Evolutionary conservation across 2,797 vertebrate genomes (phyloP).

Genomic region (Geotrypetes seraphini): DNA sequence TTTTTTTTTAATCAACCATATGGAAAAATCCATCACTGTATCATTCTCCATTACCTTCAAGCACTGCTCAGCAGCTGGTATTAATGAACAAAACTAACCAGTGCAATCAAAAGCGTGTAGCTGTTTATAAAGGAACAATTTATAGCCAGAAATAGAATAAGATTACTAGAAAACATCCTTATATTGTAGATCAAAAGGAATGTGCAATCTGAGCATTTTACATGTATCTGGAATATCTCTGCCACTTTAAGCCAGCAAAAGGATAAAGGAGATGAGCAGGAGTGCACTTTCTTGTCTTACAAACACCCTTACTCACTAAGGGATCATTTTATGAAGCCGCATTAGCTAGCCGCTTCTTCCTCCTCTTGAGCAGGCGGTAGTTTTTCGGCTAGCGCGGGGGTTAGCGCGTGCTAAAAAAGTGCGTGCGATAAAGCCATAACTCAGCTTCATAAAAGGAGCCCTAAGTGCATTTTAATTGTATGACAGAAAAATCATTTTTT

Average conservation of each 20-base stretch:
- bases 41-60: conserved; percentile 45
- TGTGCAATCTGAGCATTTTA: conserved; percentile 28
- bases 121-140: conserved; percentile 38
- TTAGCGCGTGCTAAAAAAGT: too few relatives aligned
- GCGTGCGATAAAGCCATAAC: too few relatives aligned
- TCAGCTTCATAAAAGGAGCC: too few relatives aligned
- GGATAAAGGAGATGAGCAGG: conserved; percentile 19
- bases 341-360: too few relatives aligned
- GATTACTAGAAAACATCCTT: conserved; percentile 22
- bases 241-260: conserved; percentile 31
- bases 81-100: conserved; percentile 48
- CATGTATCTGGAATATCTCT: conserved; percentile 29
- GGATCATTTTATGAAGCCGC: too few relatives aligned
- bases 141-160: conserved; percentile 38
- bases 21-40: conserved; percentile 36
- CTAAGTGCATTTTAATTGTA: too few relatives aligned
- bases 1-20: conserved; percentile 41
- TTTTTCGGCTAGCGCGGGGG: too few relatives aligned
- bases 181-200: conserved; percentile 25
- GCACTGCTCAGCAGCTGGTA: conserved; percentile 47
- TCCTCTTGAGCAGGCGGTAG: too few relatives aligned
- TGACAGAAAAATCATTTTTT: too few relatives aligned
- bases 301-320: too few relatives aligned
- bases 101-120: conserved; percentile 37
- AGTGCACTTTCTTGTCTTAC: conserved; percentile 28